A percentile compares a stretch with the other conserved stretches of the same genome.
Evolutionary conservation across 1,140 invertebrate species (phyloP).

Genomic region (Lucilia sericata): DNA sequence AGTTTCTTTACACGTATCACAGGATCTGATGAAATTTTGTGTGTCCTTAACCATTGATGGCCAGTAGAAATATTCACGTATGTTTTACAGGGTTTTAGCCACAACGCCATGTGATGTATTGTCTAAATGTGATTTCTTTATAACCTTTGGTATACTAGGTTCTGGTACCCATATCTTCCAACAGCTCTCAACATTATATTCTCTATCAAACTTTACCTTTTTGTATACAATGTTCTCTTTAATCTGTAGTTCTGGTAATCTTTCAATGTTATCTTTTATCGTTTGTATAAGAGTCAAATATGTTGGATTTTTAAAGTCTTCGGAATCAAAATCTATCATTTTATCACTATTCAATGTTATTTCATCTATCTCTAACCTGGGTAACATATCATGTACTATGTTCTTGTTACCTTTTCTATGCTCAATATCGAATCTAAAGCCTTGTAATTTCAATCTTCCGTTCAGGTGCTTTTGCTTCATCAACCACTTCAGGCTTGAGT

Average conservation of each 20-base stretch:
- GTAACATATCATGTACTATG: too few species aligned
- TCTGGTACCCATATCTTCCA: slow-evolving; percentile 12
- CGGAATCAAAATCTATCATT: neutral
- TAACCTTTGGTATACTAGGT: neutral
- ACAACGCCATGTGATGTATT: slow-evolving; percentile 13
- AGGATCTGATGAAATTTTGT: too few species aligned
- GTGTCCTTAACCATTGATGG: too few species aligned
- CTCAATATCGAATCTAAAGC: too few species aligned
- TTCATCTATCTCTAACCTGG: too few species aligned
- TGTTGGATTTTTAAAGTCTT: slow-evolving; percentile 1
- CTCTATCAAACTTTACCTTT: neutral
- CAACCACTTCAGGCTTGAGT: too few species aligned
- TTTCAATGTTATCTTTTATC: neutral
- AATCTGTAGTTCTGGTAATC: slow-evolving; percentile 22
- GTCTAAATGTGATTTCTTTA: neutral
- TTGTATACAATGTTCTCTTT: slow-evolving; percentile 3
- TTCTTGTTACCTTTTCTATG: too few species aligned
- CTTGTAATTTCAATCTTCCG: too few species aligned
- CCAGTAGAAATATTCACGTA: too few species aligned
- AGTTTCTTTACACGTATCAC: too few species aligned
- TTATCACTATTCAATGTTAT: too few species aligned
- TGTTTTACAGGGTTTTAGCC: neutral
- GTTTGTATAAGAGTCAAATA: neutral
- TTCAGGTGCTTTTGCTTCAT: too few species aligned
- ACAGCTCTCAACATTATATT: neutral